Percentiles rank a stretch among this genome's conserved stretches.
phyloP scores from a whole-genome alignment of 2,888 invertebrate species.

The Idaea aversata region DNA sequence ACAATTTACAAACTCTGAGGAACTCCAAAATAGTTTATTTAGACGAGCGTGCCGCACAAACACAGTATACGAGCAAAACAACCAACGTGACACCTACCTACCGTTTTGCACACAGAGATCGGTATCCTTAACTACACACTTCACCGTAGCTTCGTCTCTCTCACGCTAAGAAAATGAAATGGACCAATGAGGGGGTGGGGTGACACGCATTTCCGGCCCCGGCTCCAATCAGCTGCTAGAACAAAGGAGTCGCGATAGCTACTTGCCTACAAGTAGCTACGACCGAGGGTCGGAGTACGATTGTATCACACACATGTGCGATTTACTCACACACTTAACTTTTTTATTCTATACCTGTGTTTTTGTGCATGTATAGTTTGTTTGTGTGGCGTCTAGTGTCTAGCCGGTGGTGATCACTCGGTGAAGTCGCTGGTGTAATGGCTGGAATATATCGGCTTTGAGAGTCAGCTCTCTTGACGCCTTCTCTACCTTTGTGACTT shows the following conservation, averaged over 20 bases:
- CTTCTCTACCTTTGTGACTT: slow-evolving; percentile 48
- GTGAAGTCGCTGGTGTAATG: slow-evolving; percentile 59
- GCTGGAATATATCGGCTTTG: slow-evolving; percentile 63
- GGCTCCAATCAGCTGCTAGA: slow-evolving; percentile 82
- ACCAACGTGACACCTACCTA: slow-evolving; percentile 68
- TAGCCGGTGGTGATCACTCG: slow-evolving; percentile 65
- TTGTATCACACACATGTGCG: slow-evolving; percentile 59
- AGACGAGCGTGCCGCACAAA: slow-evolving; percentile 58
- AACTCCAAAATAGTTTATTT: slow-evolving; percentile 73
- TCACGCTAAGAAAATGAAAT: slow-evolving; percentile 80
- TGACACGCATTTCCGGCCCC: slow-evolving; percentile 80
- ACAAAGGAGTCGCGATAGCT: slow-evolving; percentile 79
- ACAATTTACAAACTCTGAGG: slow-evolving; percentile 63
- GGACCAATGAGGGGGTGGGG: slow-evolving; percentile 81
- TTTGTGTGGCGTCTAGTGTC: slow-evolving; percentile 60
- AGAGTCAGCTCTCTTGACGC: slow-evolving; percentile 40
- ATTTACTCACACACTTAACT: slow-evolving; percentile 47
- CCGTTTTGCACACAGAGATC: slow-evolving; percentile 68
- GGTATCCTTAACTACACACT: slow-evolving; percentile 75
- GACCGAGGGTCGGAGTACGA: slow-evolving; percentile 63
- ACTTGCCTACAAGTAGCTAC: slow-evolving; percentile 77
- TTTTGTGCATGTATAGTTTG: slow-evolving; percentile 64
- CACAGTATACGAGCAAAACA: slow-evolving; percentile 63
- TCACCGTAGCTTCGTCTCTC: slow-evolving; percentile 73
- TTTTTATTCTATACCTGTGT: slow-evolving; percentile 64